Base-by-base conservation (phyloP, 2,797 vertebrate genomes). In the Helostoma temminkii region DNA sequence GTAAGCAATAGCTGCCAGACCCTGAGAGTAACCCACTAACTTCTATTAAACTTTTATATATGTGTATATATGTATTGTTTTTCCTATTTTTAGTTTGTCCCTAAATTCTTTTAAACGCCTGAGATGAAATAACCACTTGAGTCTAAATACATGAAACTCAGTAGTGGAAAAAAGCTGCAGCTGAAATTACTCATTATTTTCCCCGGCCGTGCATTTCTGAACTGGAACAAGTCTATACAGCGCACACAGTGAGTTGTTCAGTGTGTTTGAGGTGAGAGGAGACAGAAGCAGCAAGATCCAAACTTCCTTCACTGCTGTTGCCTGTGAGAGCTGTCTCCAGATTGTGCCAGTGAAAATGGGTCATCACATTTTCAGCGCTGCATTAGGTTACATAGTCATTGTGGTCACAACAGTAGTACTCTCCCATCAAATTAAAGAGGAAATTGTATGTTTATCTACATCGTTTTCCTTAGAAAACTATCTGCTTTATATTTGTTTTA, bases 361-460 rank as follows among this genome's bases (percentile, higher is more conserved):
- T 82, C 85, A 78, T 84, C 66, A 48, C 39, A 57, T 72, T 86
- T 73, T 39, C 72, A 69, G 55, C 59, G 19, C 52, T 59, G 70
- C 76, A n/a, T 61, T 57, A 36, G 46, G 72, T 74, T 45, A 61
- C 56, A 54, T 4, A 37, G 39, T 62, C 67, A 41, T 42, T 71
- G 68, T 62, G 74, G 55, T 74, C 65, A 47, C 47, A 66, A 22
- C 63, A 68, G 54, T 32, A 66, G 49, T 46, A 5, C 15, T 45
- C 37, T 43, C 5, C n/a, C 8, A 8, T 67, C 59, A 75, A 55
- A 70, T 60, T 5, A 70, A 67, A 60, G 0, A 2, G 26, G 34
- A 43, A 66, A 41, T 60, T 6, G 14, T 41, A 58, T 34, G 21
- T 60, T 42, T 54, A 28, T 78, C 42, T 71, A 42, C 42, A 22